phyloP scores from a whole-genome alignment of 1,140 invertebrate genomes.

The Daktulosphaira vitifoliae region DNA sequence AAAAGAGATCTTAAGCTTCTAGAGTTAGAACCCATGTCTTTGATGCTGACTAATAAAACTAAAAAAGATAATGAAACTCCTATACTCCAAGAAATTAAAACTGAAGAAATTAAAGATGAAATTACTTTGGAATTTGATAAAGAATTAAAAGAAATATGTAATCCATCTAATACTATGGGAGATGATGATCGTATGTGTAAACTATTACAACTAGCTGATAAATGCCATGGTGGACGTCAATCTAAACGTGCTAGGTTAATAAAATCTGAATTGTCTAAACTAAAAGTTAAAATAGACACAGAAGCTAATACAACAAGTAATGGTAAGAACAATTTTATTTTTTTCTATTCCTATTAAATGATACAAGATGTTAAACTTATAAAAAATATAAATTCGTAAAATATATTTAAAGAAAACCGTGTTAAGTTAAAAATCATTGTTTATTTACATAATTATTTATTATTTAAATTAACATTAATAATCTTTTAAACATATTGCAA shows the following conservation, averaged over 20 bases:
- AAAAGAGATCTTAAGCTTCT: slow-evolving; percentile 62
- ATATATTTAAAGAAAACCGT: too few species aligned
- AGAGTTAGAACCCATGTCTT: slow-evolving; percentile 48
- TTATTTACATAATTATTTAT: neutral
- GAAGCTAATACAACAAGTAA: slow-evolving; percentile 6
- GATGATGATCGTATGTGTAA: slow-evolving; percentile 46
- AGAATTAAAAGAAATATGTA: slow-evolving; percentile 40
- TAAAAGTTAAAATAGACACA: neutral
- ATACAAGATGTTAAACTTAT: too few species aligned
- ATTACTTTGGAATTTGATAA: slow-evolving; percentile 47
- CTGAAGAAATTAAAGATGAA: slow-evolving; percentile 42
- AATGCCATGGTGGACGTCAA: slow-evolving; percentile 39
- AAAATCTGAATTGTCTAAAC: slow-evolving; percentile 22
- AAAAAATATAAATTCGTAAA: too few species aligned
- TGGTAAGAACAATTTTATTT: too few species aligned
- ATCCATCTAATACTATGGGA: slow-evolving; percentile 36
- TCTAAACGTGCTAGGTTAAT: slow-evolving; percentile 42
- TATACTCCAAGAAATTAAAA: slow-evolving; percentile 37
- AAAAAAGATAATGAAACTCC: slow-evolving; percentile 37
- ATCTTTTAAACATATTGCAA: neutral
- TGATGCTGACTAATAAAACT: slow-evolving; percentile 33
- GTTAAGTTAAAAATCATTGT: too few species aligned
- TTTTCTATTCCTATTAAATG: too few species aligned
- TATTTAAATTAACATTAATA: neutral
- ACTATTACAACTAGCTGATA: slow-evolving; percentile 48